phyloP scores from a whole-genome alignment of 2,888 invertebrate species.

The Tethea ocularis region DNA sequence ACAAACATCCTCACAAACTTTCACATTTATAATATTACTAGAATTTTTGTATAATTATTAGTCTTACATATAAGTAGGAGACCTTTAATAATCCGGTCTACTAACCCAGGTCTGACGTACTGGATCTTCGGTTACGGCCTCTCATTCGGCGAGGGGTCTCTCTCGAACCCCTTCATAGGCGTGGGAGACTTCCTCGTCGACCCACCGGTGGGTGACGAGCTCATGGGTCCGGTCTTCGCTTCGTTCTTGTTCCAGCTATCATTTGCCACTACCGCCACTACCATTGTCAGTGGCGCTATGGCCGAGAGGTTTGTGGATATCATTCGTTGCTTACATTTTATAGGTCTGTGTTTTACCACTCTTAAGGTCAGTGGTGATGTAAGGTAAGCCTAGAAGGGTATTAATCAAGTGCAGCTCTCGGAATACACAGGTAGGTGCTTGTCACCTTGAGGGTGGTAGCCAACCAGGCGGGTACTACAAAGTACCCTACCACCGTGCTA shows the following conservation, averaged over 20 bases:
- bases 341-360: too few species aligned
- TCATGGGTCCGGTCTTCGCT: slow-evolving; percentile 94
- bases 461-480: too few species aligned
- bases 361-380: too few species aligned
- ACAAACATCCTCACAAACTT: too few species aligned
- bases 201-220: slow-evolving; percentile 87
- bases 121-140: slow-evolving; percentile 98
- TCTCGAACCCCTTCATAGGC: slow-evolving; percentile 91
- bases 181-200: slow-evolving; percentile 93
- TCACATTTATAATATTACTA: too few species aligned
- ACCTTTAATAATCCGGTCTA: not conserved
- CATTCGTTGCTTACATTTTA: not conserved
- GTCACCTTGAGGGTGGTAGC: too few species aligned
- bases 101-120: slow-evolving; percentile 88
- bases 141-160: slow-evolving; percentile 90
- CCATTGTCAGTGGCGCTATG: slow-evolving; percentile 97
- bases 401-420: too few species aligned
- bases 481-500: too few species aligned
- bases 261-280: slow-evolving; percentile 95
- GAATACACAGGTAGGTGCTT: too few species aligned
- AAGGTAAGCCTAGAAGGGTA: too few species aligned
- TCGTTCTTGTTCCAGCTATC: slow-evolving; percentile 96
- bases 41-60: too few species aligned
- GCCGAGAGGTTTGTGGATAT: slow-evolving; percentile 88
- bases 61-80: too few species aligned